These are phyloP conservation scores for Tinamus major DNA, from an alignment of 2,797 vertebrate genomes.

Conservation along the genomic window DNA sequence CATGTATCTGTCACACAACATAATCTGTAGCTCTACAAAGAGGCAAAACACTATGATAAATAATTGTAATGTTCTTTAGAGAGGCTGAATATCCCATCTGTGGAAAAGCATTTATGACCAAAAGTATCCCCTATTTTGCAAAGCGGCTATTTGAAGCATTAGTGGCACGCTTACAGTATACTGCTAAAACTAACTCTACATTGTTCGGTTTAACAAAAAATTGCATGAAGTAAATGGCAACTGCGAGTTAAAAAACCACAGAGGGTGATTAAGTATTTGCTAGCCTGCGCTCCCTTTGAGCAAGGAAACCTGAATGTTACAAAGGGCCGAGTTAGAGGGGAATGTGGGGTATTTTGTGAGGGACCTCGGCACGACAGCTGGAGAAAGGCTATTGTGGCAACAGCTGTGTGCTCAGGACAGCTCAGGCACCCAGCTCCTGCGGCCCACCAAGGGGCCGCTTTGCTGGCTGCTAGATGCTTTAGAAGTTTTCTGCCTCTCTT, in stretches of 20 bases:
- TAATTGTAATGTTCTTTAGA: neutral
- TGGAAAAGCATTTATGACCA: neutral
- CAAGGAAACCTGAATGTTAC: constrained; percentile 68
- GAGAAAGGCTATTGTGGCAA: constrained; percentile 76
- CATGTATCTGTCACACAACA: neutral
- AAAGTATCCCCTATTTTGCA: neutral
- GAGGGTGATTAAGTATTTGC: constrained; percentile 45
- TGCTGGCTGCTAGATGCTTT: constrained; percentile 33
- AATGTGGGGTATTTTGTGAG: constrained; percentile 80
- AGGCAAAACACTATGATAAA: neutral
- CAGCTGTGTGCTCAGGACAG: constrained; percentile 79
- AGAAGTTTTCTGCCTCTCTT: constrained; percentile 43
- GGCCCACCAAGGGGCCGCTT: constrained; percentile 37
- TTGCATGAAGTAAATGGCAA: constrained; percentile 52
- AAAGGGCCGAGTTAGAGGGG: constrained; percentile 71
- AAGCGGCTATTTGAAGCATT: neutral
- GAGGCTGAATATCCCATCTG: neutral
- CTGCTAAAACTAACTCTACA: neutral
- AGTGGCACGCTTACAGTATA: neutral
- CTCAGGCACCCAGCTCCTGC: constrained; percentile 76
- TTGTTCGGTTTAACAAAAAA: neutral
- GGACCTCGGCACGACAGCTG: constrained; percentile 81
- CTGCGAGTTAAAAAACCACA: constrained; percentile 12
- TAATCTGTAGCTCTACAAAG: neutral
- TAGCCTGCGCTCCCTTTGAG: constrained; percentile 59